A percentile compares a stretch with the other conserved stretches of the same genome.
phyloP scores from a whole-genome alignment of 1,140 invertebrate species.

The Physella acuta region DNA sequence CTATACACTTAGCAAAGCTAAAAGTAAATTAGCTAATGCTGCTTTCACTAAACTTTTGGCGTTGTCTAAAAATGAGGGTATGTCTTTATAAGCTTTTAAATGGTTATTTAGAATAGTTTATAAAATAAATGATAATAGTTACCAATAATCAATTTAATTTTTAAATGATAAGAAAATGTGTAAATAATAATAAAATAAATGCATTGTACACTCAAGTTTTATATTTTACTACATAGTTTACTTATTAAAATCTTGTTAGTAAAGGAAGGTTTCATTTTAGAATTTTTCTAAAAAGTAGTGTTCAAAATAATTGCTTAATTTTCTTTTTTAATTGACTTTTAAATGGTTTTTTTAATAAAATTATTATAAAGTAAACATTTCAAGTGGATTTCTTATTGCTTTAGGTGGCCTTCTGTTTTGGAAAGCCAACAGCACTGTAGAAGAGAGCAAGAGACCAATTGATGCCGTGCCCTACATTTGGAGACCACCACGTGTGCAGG shows the following conservation, averaged over 20 bases:
- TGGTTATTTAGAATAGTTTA: too few species aligned
- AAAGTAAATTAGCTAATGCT: background rate
- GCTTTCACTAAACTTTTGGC: background rate
- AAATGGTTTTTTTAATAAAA: background rate
- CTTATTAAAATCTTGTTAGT: background rate
- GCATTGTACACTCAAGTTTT: background rate
- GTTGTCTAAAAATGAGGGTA: slow-evolving; percentile 8
- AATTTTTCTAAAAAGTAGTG: background rate
- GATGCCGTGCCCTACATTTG: slow-evolving; percentile 32
- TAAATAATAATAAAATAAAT: too few species aligned
- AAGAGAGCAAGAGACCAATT: background rate
- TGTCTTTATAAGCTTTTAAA: too few species aligned
- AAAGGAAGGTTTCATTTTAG: background rate
- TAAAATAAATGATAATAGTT: background rate
- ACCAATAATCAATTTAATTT: background rate
- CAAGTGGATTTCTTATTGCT: background rate
- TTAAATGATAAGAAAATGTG: too few species aligned
- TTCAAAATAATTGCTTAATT: background rate
- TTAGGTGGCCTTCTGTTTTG: slow-evolving; percentile 73
- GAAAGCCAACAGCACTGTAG: slow-evolving; percentile 49
- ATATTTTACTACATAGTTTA: background rate
- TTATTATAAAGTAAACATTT: background rate
- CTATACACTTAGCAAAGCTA: slow-evolving; percentile 1
- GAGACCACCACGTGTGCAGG: slow-evolving; percentile 39
- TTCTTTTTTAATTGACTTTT: background rate